Percentiles rank a stretch among this genome's conserved stretches.
phyloP scores from a whole-genome alignment of 2,797 vertebrate genomes.

The Lates japonicus region DNA sequence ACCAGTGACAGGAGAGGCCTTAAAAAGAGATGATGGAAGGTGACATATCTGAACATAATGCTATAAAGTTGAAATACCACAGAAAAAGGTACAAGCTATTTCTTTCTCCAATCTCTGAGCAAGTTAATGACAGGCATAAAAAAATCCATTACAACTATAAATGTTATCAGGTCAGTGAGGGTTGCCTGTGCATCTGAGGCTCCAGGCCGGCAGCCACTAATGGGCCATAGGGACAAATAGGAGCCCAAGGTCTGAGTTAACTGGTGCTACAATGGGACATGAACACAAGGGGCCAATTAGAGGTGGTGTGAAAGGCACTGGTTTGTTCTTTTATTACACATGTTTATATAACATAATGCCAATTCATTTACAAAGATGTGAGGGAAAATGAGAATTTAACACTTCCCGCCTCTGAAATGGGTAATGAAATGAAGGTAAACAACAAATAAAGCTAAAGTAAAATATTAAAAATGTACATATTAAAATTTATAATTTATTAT shows the following conservation, averaged over 20 bases:
- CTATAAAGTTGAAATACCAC: conserved; percentile 91
- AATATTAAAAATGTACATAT: neutral
- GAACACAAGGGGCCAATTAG: conserved; percentile 47
- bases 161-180: conserved; percentile 89
- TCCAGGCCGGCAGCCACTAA: conserved; percentile 65
- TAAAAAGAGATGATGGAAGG: conserved; percentile 87
- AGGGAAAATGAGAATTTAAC: neutral
- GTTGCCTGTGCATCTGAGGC: conserved; percentile 79
- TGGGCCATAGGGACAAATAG: conserved; percentile 68
- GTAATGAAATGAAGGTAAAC: neutral
- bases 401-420: neutral
- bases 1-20: conserved; percentile 71
- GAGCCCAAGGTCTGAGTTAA: conserved; percentile 64
- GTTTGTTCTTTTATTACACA: conserved; percentile 28
- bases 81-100: conserved; percentile 86
- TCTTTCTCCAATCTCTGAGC: conserved; percentile 81
- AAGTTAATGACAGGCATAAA: conserved; percentile 90
- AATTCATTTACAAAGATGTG: conserved; percentile 17
- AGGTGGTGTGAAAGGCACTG: conserved; percentile 17
- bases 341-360: conserved; percentile 33
- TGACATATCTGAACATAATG: conserved; percentile 87
- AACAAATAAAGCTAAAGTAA: neutral
- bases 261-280: conserved; percentile 52
- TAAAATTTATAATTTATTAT: neutral
- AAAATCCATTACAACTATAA: conserved; percentile 92